Evolutionary conservation across 35 echinoderm and acorn worm species (phyloP).

Genomic region (Apostichopus parvimensis): DNA sequence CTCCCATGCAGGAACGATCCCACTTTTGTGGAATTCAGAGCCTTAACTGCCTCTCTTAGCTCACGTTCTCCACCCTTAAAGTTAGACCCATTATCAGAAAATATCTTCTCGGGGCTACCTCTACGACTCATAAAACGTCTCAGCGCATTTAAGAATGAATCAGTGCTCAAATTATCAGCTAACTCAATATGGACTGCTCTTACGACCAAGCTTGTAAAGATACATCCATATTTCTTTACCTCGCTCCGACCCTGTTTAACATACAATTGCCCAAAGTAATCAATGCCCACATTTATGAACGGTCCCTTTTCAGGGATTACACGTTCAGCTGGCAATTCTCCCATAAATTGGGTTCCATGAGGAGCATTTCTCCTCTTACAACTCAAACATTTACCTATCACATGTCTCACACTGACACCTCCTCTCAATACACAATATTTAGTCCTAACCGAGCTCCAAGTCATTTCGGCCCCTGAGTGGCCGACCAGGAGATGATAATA

Average conservation of each 20-base stretch:
- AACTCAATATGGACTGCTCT: conserved; percentile 15
- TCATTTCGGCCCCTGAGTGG: too few relatives aligned
- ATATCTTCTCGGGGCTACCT: background rate
- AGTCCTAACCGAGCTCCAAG: too few relatives aligned
- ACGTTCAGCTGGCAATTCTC: too few relatives aligned
- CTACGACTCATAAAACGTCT: conserved; percentile 13
- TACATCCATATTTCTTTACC: conserved; percentile 16
- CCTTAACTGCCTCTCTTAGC: too few relatives aligned
- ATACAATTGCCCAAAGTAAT: conserved; percentile 21
- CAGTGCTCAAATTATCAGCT: conserved; percentile 10
- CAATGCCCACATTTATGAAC: conserved; percentile 11
- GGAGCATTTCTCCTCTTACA: too few relatives aligned
- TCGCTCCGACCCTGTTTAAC: background rate
- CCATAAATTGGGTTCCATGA: too few relatives aligned
- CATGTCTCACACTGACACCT: too few relatives aligned
- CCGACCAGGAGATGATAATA: too few relatives aligned
- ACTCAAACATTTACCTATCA: too few relatives aligned
- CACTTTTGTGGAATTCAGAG: background rate
- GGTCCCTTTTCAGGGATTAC: too few relatives aligned
- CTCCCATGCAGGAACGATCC: too few relatives aligned
- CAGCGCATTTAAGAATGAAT: conserved; percentile 51
- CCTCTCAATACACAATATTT: too few relatives aligned
- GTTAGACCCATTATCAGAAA: conserved; percentile 61
- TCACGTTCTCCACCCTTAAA: conserved; percentile 40
- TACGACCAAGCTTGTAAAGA: background rate